Base-by-base conservation (phyloP, 2,113 vertebrate species). In the Gallinago jamesoni region DNA sequence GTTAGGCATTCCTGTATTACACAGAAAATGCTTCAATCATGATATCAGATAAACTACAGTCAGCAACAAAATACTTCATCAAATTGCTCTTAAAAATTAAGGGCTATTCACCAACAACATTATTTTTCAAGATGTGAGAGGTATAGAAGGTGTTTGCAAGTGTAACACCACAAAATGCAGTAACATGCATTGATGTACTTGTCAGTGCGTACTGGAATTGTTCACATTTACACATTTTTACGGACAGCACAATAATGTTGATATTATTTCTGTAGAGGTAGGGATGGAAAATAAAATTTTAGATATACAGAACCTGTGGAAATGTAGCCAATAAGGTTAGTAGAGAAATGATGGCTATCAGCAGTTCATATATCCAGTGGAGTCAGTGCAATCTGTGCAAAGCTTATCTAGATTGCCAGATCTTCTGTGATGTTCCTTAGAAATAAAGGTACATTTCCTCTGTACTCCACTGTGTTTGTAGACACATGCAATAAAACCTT, bases 361-460 rank as follows among this genome's bases (percentile, higher is more conserved):
- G 53, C 48, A 63, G 28, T 77, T 92, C 60, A 47, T n/a, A 31
- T 59, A 64, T 21, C 74, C 85, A 79, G 57, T 73, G 55, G 69
- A 97, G 73, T 89, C 84, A 86, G 95, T 55, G 37, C 30, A 93
- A 62, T 89, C 86, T 95, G 43, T 72, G 77, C 91, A 95, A 96
- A 90, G 50, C 66, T 97, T 95, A 94, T 94, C 84, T 90, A 80
- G 79, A 92, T 57, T 81, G 35, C 24, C 92, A 93, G 60, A 94
- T 97, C 87, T 93, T 95, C 90, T 94, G 24, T 43, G 47, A 85
- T 19, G 18, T 77, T 84, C 31, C 43, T 31, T 7, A 80, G 89
- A 95, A 98, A 97, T 93, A 88, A 95, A 95, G 63, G 20, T 39
- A 2, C 68, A 64, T 74, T 59, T 77, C 19, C 39, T 70, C 92